These are phyloP conservation scores for Erannis defoliaria DNA, from an alignment of 2,888 invertebrate genomes.

Conservation along the genomic window DNA sequence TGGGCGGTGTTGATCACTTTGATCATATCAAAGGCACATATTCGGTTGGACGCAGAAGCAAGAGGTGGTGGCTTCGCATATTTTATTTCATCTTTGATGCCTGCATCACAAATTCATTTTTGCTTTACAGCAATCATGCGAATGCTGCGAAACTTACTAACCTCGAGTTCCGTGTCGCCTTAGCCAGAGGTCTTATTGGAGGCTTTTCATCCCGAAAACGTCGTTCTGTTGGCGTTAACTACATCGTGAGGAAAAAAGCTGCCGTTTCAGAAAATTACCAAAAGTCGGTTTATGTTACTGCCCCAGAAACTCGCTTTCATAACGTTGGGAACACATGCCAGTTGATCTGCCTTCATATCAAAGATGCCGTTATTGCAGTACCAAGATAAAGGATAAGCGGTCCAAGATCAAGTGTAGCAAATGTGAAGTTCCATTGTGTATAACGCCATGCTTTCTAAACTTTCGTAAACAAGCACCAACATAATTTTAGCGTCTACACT, in stretches of 20 bases:
- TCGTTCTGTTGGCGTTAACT: constrained; percentile 34
- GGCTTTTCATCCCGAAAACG: constrained; percentile 43
- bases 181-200: constrained; percentile 45
- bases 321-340: constrained; percentile 44
- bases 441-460: constrained; percentile 35
- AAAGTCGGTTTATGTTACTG: constrained; percentile 37
- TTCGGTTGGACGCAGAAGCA: constrained; percentile 46
- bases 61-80: constrained; percentile 46
- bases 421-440: constrained; percentile 34
- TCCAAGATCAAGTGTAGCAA: constrained; percentile 32
- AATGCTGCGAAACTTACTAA: constrained; percentile 42
- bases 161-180: constrained; percentile 44
- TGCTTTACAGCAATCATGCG: constrained; percentile 39
- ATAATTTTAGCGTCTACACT: too few relatives aligned
- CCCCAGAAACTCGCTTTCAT: constrained; percentile 35
- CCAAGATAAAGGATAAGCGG: constrained; percentile 28
- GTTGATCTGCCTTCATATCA: constrained; percentile 32
- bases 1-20: constrained; percentile 38
- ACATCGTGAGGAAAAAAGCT: constrained; percentile 37
- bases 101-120: constrained; percentile 45
- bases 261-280: constrained; percentile 39
- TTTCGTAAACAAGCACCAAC: constrained; percentile 33
- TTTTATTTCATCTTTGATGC: constrained; percentile 48
- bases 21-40: constrained; percentile 35
- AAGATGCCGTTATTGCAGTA: constrained; percentile 42